These are phyloP conservation scores for Mustela nigripes DNA, from an alignment of 2,113 vertebrate species.

Conservation along the genomic window DNA sequence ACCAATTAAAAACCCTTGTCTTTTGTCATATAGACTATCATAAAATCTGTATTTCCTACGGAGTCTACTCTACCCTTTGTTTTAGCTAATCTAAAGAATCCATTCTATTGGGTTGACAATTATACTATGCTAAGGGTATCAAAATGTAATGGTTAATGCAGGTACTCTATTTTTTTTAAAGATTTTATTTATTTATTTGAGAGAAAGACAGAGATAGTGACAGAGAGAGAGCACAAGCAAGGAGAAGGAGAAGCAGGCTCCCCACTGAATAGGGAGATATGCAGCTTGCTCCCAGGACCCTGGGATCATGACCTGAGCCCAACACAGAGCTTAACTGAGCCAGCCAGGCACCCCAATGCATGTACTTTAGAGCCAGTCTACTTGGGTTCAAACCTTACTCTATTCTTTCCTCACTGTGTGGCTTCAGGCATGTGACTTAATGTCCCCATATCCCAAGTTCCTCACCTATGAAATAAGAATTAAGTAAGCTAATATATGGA, in stretches of 20 bases:
- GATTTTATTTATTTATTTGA: too few relatives aligned
- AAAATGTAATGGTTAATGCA: neutral
- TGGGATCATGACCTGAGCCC: too few relatives aligned
- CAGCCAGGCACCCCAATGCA: neutral
- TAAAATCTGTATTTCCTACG: neutral
- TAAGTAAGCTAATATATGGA: neutral
- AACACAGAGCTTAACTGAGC: too few relatives aligned
- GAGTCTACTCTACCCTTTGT: neutral
- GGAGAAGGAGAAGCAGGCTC: too few relatives aligned
- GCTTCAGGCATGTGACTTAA: neutral
- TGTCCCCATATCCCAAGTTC: neutral
- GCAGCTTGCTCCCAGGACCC: too few relatives aligned
- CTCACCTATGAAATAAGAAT: slow-evolving; percentile 34
- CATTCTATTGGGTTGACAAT: neutral
- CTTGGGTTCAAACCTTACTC: slow-evolving; percentile 16
- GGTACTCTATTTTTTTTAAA: too few relatives aligned
- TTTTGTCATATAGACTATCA: neutral
- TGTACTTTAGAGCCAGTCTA: neutral
- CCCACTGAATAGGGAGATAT: too few relatives aligned
- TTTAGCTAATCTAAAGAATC: slow-evolving; percentile 41
- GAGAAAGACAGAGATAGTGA: too few relatives aligned
- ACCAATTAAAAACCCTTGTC: neutral
- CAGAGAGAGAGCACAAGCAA: too few relatives aligned
- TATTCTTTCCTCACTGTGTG: neutral
- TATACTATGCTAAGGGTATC: neutral